Conservation (phyloP, 2,113 vertebrate genomes). For the Saccopteryx bilineata region DNA sequence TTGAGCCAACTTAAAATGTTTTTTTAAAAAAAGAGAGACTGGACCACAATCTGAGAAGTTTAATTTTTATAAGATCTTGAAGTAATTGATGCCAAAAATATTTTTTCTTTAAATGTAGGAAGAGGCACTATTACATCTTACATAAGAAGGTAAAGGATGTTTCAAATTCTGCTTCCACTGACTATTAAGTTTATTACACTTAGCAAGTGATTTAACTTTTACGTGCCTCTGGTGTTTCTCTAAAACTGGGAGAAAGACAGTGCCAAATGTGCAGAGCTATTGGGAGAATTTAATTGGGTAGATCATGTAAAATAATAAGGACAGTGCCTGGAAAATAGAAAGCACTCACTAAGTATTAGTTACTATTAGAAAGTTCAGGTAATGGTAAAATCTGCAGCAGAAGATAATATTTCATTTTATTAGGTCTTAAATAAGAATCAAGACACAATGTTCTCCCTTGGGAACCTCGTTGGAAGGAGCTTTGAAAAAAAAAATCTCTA, state of each 20-base stretch:
- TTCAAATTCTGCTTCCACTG: not conserved
- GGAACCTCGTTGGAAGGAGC: not conserved
- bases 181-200: constrained; percentile 6
- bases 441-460: not conserved
- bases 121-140: not conserved
- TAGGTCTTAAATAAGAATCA: not conserved
- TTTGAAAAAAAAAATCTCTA: not conserved
- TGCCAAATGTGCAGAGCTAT: not conserved
- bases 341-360: not conserved
- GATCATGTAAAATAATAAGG: constrained; percentile 16
- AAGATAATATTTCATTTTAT: not conserved
- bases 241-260: not conserved
- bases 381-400: not conserved
- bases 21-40: too few species aligned
- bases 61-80: not conserved
- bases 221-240: not conserved
- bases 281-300: not conserved
- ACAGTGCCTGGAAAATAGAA: not conserved
- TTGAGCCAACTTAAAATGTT: not conserved
- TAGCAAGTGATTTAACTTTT: constrained; percentile 27
- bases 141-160: not conserved
- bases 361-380: not conserved
- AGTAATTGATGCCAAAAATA: not conserved
- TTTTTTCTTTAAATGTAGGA: constrained; percentile 6
- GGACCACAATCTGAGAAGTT: fast-evolving